A percentile compares a stretch with the other conserved stretches of the same genome.
These are phyloP conservation scores for Sebastes umbrosus DNA, from an alignment of 2,797 vertebrate species.

Conservation along the genomic window DNA sequence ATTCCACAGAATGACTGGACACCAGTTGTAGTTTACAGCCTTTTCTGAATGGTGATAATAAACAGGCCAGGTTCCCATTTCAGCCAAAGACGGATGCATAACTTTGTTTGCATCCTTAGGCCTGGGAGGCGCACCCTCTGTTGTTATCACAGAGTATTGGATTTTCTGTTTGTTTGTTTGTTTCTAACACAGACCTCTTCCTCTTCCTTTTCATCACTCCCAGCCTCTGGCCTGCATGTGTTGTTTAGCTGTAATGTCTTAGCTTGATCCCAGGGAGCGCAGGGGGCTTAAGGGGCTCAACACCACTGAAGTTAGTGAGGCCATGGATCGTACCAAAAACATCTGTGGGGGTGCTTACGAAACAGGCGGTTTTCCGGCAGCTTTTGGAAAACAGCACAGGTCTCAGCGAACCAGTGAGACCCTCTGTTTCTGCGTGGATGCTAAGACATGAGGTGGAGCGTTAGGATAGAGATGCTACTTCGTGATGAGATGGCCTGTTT, in stretches of 20 bases:
- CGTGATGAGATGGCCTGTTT: not conserved
- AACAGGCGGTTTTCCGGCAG: conserved; percentile 19
- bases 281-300: conserved; percentile 52
- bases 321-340: conserved; percentile 41
- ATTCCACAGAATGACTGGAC: not conserved
- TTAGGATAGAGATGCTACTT: conserved; percentile 9
- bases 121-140: conserved; percentile 6
- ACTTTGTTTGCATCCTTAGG: conserved; percentile 16
- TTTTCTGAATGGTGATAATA: not conserved
- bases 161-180: conserved; percentile 22
- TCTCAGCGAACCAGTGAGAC: conserved; percentile 4
- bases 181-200: conserved; percentile 26
- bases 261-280: conserved; percentile 42
- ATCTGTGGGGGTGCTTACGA: conserved; percentile 32
- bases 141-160: conserved; percentile 35
- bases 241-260: conserved; percentile 56
- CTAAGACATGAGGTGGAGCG: not conserved
- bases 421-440: conserved; percentile 5
- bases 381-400: conserved; percentile 33
- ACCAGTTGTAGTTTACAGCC: not conserved
- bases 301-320: conserved; percentile 49
- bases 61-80: not conserved
- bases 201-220: conserved; percentile 28
- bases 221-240: conserved; percentile 48
- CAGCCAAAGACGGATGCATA: not conserved